phyloP scores from a whole-genome alignment of 2,797 vertebrate genomes.

The Scolopax bukidnonensis region DNA sequence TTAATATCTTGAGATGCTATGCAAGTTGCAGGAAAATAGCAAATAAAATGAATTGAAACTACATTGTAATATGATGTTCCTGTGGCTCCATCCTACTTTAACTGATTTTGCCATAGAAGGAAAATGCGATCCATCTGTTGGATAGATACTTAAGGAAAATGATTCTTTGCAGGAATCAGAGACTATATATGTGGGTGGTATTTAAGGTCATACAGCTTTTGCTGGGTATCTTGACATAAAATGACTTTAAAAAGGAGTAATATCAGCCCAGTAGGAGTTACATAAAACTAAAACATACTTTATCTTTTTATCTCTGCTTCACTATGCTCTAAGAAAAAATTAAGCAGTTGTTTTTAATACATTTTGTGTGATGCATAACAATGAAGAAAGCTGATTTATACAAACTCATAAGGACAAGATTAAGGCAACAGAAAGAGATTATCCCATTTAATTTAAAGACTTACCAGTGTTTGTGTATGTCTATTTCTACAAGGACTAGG shows the following conservation, averaged over 20 bases:
- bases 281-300: conserved; percentile 48
- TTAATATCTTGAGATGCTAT: neutral
- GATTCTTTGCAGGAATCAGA: conserved; percentile 55
- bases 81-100: conserved; percentile 50
- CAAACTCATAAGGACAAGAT: conserved; percentile 53
- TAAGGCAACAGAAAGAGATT: conserved; percentile 39
- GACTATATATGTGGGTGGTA: conserved; percentile 49
- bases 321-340: neutral
- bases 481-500: neutral
- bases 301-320: conserved; percentile 48
- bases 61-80: neutral
- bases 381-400: conserved; percentile 49
- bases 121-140: conserved; percentile 64
- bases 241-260: conserved; percentile 55
- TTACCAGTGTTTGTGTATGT: neutral
- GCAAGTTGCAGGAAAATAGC: conserved; percentile 1
- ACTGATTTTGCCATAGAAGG: conserved; percentile 26
- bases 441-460: conserved; percentile 39
- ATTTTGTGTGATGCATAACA: conserved; percentile 27
- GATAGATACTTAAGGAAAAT: conserved; percentile 56
- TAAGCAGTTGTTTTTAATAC: conserved; percentile 18
- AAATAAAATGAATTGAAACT: conserved; percentile 23
- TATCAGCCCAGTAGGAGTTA: conserved; percentile 57
- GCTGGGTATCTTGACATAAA: conserved; percentile 54
- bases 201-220: conserved; percentile 46